Percentiles rank a stretch among this genome's conserved stretches.
These are phyloP conservation scores for Ammodytes dubius DNA, from an alignment of 2,113 vertebrate species.

Conservation along the genomic window DNA sequence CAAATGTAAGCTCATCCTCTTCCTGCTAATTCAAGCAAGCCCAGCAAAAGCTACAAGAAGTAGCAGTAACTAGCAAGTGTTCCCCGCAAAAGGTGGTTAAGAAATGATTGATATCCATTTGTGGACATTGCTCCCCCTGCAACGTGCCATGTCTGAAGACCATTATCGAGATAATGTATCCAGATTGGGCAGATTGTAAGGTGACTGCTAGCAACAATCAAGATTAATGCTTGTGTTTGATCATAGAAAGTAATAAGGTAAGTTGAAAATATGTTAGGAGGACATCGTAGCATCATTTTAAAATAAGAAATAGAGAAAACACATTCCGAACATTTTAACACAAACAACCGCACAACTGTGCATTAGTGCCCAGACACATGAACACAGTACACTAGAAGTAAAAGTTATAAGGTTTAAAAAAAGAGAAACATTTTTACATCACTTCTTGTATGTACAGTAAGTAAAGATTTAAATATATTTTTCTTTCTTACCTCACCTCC, in stretches of 20 bases:
- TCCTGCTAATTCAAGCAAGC: neutral
- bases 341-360: conserved; percentile 13
- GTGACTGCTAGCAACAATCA: too few relatives aligned
- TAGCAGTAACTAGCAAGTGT: neutral
- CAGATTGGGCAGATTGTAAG: neutral
- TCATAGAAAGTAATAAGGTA: neutral
- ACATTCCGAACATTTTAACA: neutral
- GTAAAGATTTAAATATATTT: neutral
- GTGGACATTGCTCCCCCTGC: too few relatives aligned
- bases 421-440: conserved; percentile 37
- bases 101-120: neutral
- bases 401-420: neutral
- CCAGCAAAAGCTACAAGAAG: neutral
- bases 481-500: neutral
- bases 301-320: neutral
- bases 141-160: neutral
- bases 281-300: neutral
- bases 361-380: conserved; percentile 80
- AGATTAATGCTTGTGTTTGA: neutral
- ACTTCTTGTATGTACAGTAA: neutral
- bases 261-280: neutral
- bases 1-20: neutral
- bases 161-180: neutral
- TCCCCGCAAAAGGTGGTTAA: neutral
- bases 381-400: conserved; percentile 85